Base-by-base conservation (phyloP, 1,140 invertebrate genomes). In the Nephila pilipes region DNA sequence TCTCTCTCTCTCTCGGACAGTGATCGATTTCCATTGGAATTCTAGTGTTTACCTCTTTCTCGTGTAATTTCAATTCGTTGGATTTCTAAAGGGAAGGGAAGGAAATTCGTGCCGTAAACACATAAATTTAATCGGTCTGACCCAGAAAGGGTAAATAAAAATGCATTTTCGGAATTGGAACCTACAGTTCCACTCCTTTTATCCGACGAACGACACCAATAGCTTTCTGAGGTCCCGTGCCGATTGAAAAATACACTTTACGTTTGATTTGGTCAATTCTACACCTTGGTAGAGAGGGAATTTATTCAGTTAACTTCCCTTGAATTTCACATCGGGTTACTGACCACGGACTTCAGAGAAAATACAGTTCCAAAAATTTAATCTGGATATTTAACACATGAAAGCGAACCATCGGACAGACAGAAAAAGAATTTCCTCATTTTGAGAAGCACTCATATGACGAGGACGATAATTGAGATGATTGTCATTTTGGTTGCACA, bases 11-110 rank as follows among this genome's bases (percentile, higher is more conserved):
- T 57, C 32, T 32, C n/a, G 25, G 85, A 93, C 63, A 80, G 83
- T 93, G 91, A 93, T 93, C 91, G 85, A 93, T 93, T 58, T 87
- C 63, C 91, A 93, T 93, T 93, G 91, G 85, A 87, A 93, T 93
- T 93, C 91, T 46, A 79, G 91, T 93, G 91, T 93, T 93, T 93
- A 93, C 91, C 57, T 80, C 60, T 87, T 10, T 75, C 63, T 57
- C 65, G n/a, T 87, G 85, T 93, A 93, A 93, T 93, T 93, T 87
- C 91, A 87, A 93, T 93, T 93, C 85, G 58, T 46, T 14, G 89
- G 65, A 79, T 91, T 81, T 60, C 69, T 29, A 16, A n/a, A 85
- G 81, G 75, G 22, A 69, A 85, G 36, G 38, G 54, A 65, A 36
- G 12, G 2, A 29, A 14, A 88, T n/a, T 36, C 12, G 63, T 25